phyloP scores from a whole-genome alignment of 2,113 vertebrate species.

The Ptyas mucosa region DNA sequence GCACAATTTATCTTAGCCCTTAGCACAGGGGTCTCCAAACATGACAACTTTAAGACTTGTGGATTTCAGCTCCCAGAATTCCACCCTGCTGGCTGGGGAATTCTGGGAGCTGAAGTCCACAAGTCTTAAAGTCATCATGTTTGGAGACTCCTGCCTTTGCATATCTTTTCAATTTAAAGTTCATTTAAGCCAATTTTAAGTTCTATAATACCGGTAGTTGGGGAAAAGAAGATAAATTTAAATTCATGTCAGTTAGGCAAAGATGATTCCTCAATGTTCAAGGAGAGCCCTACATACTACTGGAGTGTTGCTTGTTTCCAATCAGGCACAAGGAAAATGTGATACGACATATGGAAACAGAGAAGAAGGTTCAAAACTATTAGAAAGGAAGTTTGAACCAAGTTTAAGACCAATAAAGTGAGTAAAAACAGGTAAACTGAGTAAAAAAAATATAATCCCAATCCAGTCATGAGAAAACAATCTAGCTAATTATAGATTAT shows the following conservation, averaged over 20 bases:
- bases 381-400: background rate
- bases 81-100: no score
- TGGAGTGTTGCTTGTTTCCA: background rate
- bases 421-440: background rate
- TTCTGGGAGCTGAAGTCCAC: no score
- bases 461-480: background rate
- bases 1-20: background rate
- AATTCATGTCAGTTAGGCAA: background rate
- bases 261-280: background rate
- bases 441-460: background rate
- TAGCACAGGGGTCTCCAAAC: background rate
- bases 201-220: background rate
- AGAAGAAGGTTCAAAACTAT: background rate
- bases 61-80: no score
- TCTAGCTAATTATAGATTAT: background rate
- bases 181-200: background rate
- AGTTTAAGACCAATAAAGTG: background rate
- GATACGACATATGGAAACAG: background rate
- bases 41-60: no score
- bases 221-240: background rate
- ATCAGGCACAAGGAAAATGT: background rate
- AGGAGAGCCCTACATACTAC: fast-evolving
- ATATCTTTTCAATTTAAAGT: background rate
- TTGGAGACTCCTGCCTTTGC: background rate
- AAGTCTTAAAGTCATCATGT: no score